Conservation (phyloP, 2,888 invertebrate genomes). For the Pyralis farinalis region DNA sequence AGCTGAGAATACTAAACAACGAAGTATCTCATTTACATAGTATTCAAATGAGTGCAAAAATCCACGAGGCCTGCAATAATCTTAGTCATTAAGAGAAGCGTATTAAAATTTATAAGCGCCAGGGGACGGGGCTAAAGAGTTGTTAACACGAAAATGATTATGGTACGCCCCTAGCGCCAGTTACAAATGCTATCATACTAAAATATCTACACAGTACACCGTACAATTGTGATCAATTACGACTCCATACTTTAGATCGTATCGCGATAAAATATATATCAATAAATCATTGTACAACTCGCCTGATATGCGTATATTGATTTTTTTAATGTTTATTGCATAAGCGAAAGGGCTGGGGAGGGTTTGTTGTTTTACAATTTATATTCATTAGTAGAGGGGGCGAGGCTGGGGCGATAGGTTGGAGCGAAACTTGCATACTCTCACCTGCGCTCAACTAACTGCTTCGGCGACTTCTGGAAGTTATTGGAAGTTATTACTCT, state of each 20-base stretch:
- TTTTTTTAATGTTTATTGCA: constrained; percentile 71
- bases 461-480: no score
- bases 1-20: constrained; percentile 44
- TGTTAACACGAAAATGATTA: constrained; percentile 75
- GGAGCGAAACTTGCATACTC: background rate
- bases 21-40: constrained; percentile 51
- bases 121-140: constrained; percentile 52
- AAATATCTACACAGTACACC: constrained; percentile 30
- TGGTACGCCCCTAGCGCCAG: constrained; percentile 29
- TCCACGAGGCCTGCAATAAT: constrained; percentile 41
- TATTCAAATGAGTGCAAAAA: constrained; percentile 65
- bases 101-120: constrained; percentile 61
- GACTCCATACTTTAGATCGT: constrained; percentile 70
- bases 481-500: no score
- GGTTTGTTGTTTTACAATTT: constrained; percentile 59
- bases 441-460: background rate
- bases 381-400: constrained; percentile 62
- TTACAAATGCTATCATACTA: constrained; percentile 22
- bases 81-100: constrained; percentile 59
- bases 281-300: constrained; percentile 72
- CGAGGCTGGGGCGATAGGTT: constrained; percentile 2
- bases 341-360: constrained; percentile 55
- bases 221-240: constrained; percentile 73
- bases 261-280: constrained; percentile 74
- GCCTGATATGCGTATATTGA: constrained; percentile 68